phyloP scores from a whole-genome alignment of 1,140 invertebrate species.

The Amphibalanus amphitrite region DNA sequence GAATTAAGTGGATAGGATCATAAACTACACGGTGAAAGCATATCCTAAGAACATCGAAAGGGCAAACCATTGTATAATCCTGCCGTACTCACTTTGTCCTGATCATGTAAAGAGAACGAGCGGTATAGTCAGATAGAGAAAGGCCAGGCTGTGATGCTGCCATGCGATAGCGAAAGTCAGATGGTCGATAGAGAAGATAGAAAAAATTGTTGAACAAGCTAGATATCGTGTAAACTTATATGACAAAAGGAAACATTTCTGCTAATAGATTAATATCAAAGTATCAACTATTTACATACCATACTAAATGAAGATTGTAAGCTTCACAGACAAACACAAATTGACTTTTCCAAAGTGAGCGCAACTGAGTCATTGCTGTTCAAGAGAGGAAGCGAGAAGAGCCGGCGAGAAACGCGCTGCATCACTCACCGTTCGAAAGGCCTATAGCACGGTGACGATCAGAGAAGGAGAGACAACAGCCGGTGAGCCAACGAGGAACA shows the following conservation, averaged over 20 bases:
- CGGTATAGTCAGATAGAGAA: background rate
- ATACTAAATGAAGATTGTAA: background rate
- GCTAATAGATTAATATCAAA: background rate
- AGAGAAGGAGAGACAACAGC: background rate
- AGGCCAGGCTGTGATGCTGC: background rate
- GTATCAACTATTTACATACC: background rate
- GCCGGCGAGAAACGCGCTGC: background rate
- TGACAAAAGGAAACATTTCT: too few species aligned
- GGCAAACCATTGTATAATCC: too few species aligned
- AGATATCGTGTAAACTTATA: too few species aligned
- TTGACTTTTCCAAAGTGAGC: background rate
- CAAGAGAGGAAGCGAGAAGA: too few species aligned
- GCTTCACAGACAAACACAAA: background rate
- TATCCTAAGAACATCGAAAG: too few species aligned
- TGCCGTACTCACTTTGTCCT: background rate
- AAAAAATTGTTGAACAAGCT: too few species aligned
- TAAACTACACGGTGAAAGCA: too few species aligned
- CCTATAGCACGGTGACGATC: background rate
- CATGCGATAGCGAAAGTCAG: too few species aligned
- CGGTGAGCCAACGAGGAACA: background rate
- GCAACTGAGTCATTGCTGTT: background rate
- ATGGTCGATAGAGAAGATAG: too few species aligned
- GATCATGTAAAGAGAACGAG: background rate
- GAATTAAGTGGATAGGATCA: too few species aligned
- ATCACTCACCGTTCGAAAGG: slow-evolving; percentile 2